Base-by-base conservation (phyloP, 2,113 vertebrate genomes). In the Emydura subglobosa region DNA sequence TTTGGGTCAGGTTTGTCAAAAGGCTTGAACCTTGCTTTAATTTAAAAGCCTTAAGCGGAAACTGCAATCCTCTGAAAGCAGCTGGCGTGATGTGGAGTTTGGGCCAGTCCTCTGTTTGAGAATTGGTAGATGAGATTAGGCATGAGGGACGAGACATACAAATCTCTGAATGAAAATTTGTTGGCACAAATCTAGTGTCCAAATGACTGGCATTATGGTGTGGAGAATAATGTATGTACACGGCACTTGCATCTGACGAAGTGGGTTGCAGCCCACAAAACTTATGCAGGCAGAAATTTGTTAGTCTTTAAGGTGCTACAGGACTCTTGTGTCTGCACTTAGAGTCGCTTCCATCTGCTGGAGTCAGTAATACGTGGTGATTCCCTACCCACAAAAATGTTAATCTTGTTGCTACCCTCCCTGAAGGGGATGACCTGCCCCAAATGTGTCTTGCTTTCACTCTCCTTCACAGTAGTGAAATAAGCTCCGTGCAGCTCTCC, bases 391-490 rank as follows among this genome's bases (percentile, higher is more conserved):
- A 53, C 51, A 53, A 51, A 51, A 53, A 53, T 53, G 51, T 53
- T 53, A 17, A 14, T 53, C 5, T 53, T 53, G 16, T 53, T 17
- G 14, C 16, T 53, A 34, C 34, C 16, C 61, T 65, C 3, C 7
- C 7, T 87, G 94, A 85, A 24, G 22, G 39, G 5, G 5, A 74
- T 24, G 10, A 25, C 39, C 24, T 44, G 93, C 57, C 88, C 95
- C 51, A 65, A 72, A 88, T 6, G 1, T 93, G 27, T 47, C 27
- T n/a, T 44, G 82, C 72, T 72, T 22, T 87, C 92, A 92, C 94
- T 96, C 92, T 72, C 95, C 88, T 79, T 81, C 17, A 57, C 82
- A 86, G 79, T 79, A 31, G 59, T 34, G 12, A 61, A 61, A 61
- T 61, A 31, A 31, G 13, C 12, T 61, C 29, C 59, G 16, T 61